These are phyloP conservation scores for Numida meleagris DNA, from an alignment of 2,113 vertebrate species.

Conservation along the genomic window DNA sequence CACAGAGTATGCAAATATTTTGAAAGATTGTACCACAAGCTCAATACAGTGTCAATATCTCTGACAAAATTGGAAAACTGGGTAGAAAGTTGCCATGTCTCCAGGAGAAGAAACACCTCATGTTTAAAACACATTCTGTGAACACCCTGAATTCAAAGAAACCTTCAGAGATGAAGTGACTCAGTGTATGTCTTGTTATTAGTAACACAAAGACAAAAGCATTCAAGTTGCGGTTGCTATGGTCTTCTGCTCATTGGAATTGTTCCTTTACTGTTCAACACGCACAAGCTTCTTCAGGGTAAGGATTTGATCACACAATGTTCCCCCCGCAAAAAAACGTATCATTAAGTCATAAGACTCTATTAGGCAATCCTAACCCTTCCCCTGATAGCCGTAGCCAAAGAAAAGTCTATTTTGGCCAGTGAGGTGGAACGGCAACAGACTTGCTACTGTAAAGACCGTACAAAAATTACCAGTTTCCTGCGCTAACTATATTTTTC, in stretches of 20 bases:
- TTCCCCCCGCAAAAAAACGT: neutral
- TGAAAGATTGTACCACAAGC: neutral
- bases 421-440: neutral
- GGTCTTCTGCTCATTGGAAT: neutral
- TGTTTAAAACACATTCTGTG: neutral
- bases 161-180: neutral
- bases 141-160: neutral
- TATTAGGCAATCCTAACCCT: neutral
- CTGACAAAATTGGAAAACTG: neutral
- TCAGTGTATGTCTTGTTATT: neutral
- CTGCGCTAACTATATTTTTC: fast-evolving
- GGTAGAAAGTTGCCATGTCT: neutral
- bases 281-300: neutral
- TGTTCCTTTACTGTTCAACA: neutral
- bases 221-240: neutral
- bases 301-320: neutral
- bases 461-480: neutral
- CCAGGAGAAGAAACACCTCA: neutral
- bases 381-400: neutral
- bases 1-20: neutral
- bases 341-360: neutral
- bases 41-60: neutral
- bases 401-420: neutral
- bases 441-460: neutral
- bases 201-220: neutral